Percentiles rank a stretch among this genome's conserved stretches.
phyloP scores from a whole-genome alignment of 2,888 invertebrate genomes.

The Melanostoma scalare region DNA sequence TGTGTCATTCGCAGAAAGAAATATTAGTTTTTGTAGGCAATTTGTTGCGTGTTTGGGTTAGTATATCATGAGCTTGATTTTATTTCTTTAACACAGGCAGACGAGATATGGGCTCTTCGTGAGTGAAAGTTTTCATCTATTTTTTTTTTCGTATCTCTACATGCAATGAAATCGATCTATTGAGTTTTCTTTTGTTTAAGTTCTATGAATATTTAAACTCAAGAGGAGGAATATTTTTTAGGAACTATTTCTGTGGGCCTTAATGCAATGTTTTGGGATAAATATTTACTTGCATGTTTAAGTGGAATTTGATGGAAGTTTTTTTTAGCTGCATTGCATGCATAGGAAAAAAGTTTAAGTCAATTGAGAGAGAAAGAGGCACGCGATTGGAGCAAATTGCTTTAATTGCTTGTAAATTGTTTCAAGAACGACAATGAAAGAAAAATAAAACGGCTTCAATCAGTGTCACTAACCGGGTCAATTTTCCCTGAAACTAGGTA shows the following conservation, averaged over 20 bases:
- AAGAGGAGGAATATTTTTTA: background rate
- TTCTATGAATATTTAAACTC: slow-evolving; percentile 15
- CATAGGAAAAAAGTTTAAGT: background rate
- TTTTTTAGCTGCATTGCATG: background rate
- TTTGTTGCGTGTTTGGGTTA: slow-evolving; percentile 25
- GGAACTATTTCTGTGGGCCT: too few relatives aligned
- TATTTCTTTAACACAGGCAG: slow-evolving; percentile 5
- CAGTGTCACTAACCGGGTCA: too few relatives aligned
- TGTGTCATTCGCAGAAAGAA: slow-evolving; percentile 31
- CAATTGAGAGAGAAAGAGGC: too few relatives aligned
- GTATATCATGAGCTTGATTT: slow-evolving; percentile 2
- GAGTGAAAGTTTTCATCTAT: slow-evolving; percentile 48
- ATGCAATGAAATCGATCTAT: slow-evolving; percentile 57
- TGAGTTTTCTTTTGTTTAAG: slow-evolving; percentile 23
- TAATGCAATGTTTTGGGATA: too few relatives aligned
- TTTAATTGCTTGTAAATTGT: too few relatives aligned
- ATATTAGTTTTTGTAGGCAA: slow-evolving; percentile 27
- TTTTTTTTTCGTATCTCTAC: background rate
- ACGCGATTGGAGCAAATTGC: background rate
- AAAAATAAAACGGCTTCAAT: too few relatives aligned
- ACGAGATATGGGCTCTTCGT: slow-evolving; percentile 1
- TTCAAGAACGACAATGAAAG: too few relatives aligned
- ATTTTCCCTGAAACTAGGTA: too few relatives aligned
- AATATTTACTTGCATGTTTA: slow-evolving; percentile 2
- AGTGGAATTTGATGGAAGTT: background rate